phyloP scores from a whole-genome alignment of 2,113 vertebrate genomes.

The Myrmecophaga tridactyla region DNA sequence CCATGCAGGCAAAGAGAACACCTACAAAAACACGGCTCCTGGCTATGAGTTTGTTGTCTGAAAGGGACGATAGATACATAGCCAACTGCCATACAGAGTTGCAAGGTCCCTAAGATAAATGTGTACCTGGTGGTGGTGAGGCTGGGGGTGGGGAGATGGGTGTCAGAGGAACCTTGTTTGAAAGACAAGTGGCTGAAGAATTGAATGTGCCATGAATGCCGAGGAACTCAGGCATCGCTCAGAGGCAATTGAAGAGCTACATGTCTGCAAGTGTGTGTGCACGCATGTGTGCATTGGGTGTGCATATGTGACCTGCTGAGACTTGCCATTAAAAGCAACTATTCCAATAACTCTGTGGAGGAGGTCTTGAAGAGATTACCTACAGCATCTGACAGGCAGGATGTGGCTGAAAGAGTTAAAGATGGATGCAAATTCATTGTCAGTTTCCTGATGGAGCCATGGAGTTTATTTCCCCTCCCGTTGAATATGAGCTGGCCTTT shows the following conservation, averaged over 20 bases:
- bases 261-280: too few species aligned
- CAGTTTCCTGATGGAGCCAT: neutral
- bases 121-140: too few species aligned
- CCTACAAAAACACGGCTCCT: neutral
- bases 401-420: neutral
- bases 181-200: neutral
- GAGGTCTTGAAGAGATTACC: neutral
- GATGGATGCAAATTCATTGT: neutral
- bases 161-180: neutral
- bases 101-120: neutral
- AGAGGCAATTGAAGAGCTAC: neutral
- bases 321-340: neutral
- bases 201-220: neutral
- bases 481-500: neutral
- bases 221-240: neutral
- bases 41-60: neutral
- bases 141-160: fast-evolving
- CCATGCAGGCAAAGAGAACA: neutral
- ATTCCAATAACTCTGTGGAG: neutral
- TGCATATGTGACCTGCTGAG: fast-evolving
- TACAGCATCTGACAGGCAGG: neutral
- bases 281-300: neutral
- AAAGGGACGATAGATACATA: neutral
- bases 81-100: neutral
- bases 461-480: neutral